Evolutionary conservation across 2,888 invertebrate species (phyloP), one percentile per base, ranked within the genome.

Genomic region (Spodoptera picta): DNA sequence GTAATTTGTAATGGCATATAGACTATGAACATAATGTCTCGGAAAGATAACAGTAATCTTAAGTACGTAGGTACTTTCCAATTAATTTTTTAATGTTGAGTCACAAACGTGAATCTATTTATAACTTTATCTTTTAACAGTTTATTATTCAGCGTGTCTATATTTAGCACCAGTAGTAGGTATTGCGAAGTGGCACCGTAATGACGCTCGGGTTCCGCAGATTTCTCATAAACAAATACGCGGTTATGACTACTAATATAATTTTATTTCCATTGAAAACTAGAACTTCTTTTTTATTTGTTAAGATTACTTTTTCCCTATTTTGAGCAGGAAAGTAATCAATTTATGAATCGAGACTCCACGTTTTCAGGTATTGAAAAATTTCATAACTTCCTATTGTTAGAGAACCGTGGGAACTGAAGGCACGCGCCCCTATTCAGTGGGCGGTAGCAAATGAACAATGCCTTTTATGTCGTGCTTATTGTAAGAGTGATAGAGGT

Each of bases 351-450:
- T 9, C 7, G 6, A 51, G 54, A 49, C 5, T 23, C 9, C 1
- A 36, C 6, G 41, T 45, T 51, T 42, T 10, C 3, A 36, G 11
- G 19, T 11, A 9, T 52, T 56, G 71, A 71, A 54, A 52, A 12
- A 14, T 6, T 47, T 49, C 14, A 62, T 41, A 23, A 19, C 51
- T 48, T 56, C 45, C 44, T 53, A 71, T 57, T 64, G 75, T 71
- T 50, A 41, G 48, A n/a, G 31, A 43, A 43, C 14, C 51, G 69
- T 67, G 67, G 24, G 64, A 77, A 75, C 27, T 31, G 42, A 53
- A 64, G 56, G 66, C 69, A 66, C 67, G 68, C 61, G 68, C 47
- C 54, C 36, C 45, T 49, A 71, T 75, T 77, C 54, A 75, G 64
- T 60, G n/a, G 12, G 10, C 14, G 6, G 9, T 24, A n/a, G 45